phyloP scores from a whole-genome alignment of 2,888 invertebrate species.

The Thumatha senex region DNA sequence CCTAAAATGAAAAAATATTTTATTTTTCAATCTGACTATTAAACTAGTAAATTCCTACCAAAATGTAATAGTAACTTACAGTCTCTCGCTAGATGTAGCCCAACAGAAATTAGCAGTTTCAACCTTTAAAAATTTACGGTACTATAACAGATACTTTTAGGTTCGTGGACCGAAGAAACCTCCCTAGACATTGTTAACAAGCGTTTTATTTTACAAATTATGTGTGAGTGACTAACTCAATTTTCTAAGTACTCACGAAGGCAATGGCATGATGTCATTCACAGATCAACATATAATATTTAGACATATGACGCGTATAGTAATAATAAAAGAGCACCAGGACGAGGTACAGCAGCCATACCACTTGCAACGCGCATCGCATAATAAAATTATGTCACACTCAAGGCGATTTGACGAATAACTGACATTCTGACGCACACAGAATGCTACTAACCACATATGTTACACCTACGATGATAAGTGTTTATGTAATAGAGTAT shows the following conservation, averaged over 20 bases:
- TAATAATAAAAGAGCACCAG: conserved; percentile 45
- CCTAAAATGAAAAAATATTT: no score
- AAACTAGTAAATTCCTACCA: no score
- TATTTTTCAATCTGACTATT: no score
- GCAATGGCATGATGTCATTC: conserved; percentile 1
- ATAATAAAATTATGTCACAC: conserved; percentile 49
- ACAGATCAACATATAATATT: not conserved
- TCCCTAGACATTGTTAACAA: no score
- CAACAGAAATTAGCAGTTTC: no score
- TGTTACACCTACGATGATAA: conserved; percentile 1
- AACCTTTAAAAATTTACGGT: no score
- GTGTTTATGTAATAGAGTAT: not conserved
- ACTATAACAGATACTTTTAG: no score
- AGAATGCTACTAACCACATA: conserved; percentile 7
- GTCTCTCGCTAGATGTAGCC: no score
- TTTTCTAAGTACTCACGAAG: not conserved
- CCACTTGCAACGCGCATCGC: conserved; percentile 43
- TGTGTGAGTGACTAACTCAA: not conserved
- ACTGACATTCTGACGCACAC: conserved; percentile 32
- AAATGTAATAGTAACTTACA: no score
- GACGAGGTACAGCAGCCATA: conserved; percentile 40
- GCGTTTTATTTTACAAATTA: not conserved
- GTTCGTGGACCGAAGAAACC: no score
- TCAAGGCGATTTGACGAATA: conserved; percentile 49
- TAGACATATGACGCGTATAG: not conserved